Evolutionary conservation across 2,888 invertebrate species (phyloP).

Genomic region (Sipunculus nudus): DNA sequence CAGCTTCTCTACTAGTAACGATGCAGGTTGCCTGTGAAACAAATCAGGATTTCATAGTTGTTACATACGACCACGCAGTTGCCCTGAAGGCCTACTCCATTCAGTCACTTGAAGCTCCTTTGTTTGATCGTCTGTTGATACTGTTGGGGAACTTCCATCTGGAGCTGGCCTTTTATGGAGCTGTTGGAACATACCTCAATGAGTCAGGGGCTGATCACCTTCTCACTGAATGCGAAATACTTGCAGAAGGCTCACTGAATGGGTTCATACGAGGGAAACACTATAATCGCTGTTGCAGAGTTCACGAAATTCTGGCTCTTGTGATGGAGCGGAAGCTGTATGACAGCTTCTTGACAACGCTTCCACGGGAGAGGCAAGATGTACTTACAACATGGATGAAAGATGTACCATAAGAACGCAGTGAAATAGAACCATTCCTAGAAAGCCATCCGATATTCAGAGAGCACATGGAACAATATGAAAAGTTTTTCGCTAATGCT

Average conservation of each 20-base stretch:
- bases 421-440: too few relatives aligned
- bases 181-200: background rate
- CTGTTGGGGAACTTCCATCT: background rate
- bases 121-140: conserved; percentile 12
- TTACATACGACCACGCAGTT: conserved; percentile 12
- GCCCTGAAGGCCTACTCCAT: conserved; percentile 14
- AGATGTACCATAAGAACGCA: too few relatives aligned
- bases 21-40: conserved; percentile 28
- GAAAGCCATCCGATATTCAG: too few relatives aligned
- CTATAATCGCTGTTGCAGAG: background rate
- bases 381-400: too few relatives aligned
- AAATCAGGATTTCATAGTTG: conserved; percentile 5
- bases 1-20: conserved; percentile 26
- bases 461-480: background rate
- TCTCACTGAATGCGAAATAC: background rate
- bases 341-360: too few relatives aligned
- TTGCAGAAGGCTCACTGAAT: background rate
- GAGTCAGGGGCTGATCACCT: background rate
- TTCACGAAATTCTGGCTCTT: background rate
- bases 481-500: background rate
- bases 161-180: background rate
- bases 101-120: conserved; percentile 5
- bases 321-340: background rate
- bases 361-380: too few relatives aligned
- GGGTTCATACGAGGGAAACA: background rate